These are phyloP conservation scores for Syngnathus scovelli DNA, from an alignment of 2,113 vertebrate genomes.

Conservation along the genomic window DNA sequence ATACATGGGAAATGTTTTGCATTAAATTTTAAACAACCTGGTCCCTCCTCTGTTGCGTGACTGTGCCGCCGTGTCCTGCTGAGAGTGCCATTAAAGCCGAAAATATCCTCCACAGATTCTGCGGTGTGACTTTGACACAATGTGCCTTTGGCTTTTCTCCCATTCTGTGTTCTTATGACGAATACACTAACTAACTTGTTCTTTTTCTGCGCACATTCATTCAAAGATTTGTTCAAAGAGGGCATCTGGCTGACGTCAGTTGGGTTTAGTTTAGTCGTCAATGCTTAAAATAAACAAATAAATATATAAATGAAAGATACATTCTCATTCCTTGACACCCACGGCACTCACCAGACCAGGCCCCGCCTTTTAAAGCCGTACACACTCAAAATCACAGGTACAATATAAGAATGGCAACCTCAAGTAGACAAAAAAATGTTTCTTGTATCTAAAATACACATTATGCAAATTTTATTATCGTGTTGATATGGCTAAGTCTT, in stretches of 20 bases:
- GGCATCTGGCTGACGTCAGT: background rate
- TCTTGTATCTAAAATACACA: too few relatives aligned
- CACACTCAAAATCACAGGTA: too few relatives aligned
- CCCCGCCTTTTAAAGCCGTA: too few relatives aligned
- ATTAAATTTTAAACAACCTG: slow-evolving; percentile 43
- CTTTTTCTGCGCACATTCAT: slow-evolving; percentile 8
- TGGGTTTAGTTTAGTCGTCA: background rate
- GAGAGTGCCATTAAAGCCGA: slow-evolving; percentile 44
- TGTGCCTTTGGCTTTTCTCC: slow-evolving; percentile 14
- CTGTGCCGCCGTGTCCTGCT: slow-evolving; percentile 25
- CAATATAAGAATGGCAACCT: too few relatives aligned
- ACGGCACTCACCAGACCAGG: too few relatives aligned
- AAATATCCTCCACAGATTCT: slow-evolving; percentile 39
- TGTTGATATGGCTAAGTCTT: slow-evolving; percentile 32
- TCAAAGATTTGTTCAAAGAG: background rate
- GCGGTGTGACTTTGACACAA: slow-evolving; percentile 28
- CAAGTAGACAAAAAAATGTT: too few relatives aligned
- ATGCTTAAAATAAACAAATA: background rate
- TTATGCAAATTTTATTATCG: background rate
- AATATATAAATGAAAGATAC: background rate
- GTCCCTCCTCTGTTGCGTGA: slow-evolving; percentile 36
- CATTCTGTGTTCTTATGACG: slow-evolving; percentile 3
- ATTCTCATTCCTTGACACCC: too few relatives aligned
- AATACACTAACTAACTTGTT: background rate
- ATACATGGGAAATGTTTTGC: slow-evolving; percentile 29